These are phyloP conservation scores for Philantomba maxwellii DNA, from an alignment of 2,113 vertebrate species.

Conservation along the genomic window DNA sequence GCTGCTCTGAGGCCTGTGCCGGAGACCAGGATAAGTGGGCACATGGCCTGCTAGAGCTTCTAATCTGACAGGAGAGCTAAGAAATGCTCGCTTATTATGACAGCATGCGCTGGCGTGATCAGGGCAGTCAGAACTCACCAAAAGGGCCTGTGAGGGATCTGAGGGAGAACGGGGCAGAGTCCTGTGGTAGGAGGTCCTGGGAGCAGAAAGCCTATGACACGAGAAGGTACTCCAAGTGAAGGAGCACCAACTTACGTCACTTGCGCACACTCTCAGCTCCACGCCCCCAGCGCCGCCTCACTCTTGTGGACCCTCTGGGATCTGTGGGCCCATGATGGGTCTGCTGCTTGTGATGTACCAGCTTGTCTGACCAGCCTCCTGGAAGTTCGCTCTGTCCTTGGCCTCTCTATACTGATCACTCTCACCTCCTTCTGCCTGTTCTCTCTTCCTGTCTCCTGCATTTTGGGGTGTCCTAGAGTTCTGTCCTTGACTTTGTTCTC, in stretches of 20 bases:
- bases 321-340: fast-evolving
- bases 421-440: background rate
- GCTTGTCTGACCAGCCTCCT: background rate
- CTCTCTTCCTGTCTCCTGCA: background rate
- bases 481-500: background rate
- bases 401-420: background rate
- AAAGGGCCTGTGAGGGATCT: background rate
- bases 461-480: background rate
- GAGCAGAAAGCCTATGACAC: background rate
- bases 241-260: background rate
- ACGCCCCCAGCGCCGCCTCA: background rate
- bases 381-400: background rate
- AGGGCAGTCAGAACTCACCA: background rate
- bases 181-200: background rate
- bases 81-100: background rate
- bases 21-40: background rate
- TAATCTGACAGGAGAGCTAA: background rate
- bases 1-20: fast-evolving
- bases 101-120: too few relatives aligned
- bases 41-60: background rate
- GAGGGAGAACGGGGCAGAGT: background rate
- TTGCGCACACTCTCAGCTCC: background rate
- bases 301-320: background rate
- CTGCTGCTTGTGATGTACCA: background rate
- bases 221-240: background rate